Percentiles rank a stretch among this genome's conserved stretches.
Conservation (phyloP, 2,888 invertebrate species). For the Tetragonisca angustula region DNA sequence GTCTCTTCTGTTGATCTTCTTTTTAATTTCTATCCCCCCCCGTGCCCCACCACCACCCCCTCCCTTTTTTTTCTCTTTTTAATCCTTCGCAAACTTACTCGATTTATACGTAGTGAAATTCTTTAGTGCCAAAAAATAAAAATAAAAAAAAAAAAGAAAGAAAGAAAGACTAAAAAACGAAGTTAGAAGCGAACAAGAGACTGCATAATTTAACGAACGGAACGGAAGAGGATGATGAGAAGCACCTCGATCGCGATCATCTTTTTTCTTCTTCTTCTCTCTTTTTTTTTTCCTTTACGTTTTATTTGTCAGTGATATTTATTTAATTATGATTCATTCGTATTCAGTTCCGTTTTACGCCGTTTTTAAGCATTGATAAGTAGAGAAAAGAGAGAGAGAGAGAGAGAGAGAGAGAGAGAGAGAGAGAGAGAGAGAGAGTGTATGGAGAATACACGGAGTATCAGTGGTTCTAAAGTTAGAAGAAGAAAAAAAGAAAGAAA, state of each 20-base stretch:
- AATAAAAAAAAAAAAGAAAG: background rate
- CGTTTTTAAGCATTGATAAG: background rate
- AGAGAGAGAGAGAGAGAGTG: no score
- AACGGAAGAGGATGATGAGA: conserved; percentile 8
- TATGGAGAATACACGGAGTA: conserved; percentile 13
- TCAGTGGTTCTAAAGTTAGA: conserved; percentile 33
- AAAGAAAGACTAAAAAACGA: background rate
- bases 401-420: no score
- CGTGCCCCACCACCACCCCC: no score
- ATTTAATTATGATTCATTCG: conserved; percentile 60
- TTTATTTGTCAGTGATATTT: conserved; percentile 55
- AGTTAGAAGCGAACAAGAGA: conserved; percentile 31
- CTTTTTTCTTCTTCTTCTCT: conserved; percentile 8
- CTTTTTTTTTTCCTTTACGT: conserved; percentile 14
- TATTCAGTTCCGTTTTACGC: conserved; percentile 25
- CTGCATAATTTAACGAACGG: conserved; percentile 44
- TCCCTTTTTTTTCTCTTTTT: background rate
- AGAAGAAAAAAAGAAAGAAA: conserved; percentile 1
- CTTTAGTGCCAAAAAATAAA: conserved; percentile 81
- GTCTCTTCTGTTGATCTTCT: conserved; percentile 3
- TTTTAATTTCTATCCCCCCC: background rate
- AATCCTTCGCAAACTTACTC: background rate
- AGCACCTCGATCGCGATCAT: conserved; percentile 13
- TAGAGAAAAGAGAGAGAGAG: background rate
- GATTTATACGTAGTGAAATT: conserved; percentile 67